Evolutionary conservation across 2,797 vertebrate genomes (phyloP), one percentile per base, ranked within the genome.

Genomic region (Paramormyrops hopkinsi): DNA sequence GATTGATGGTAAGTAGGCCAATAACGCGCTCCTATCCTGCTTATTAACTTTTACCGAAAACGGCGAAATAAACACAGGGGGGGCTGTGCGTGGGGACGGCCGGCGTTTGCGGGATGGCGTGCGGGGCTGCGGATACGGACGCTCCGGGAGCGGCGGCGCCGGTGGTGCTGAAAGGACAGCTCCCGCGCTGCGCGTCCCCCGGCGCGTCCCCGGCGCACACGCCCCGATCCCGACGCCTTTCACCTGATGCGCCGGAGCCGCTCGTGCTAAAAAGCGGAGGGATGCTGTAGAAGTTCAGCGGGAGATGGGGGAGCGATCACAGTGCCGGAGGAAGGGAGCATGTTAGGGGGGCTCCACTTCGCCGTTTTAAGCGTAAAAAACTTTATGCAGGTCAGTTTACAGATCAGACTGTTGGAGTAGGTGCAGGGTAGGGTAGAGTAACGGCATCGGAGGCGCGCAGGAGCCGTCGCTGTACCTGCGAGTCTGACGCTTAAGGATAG

Each of bases 1-100:
- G 97, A 97, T 97, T 95, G 98, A 98, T 95, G 98, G 97, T 98
- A 96, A 97, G 98, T 96, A 96, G 97, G 96, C 96, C 95, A 95
- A 94, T 96, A 95, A 95, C 93, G 92, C 91, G 93, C 94, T 94
- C 94, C 90, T 92, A 79, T 92, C 88, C 92, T 89, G 86, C 33
- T 93, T 91, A 93, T 91, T 94, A 92, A 90, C 90, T 92, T 92
- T 62, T 91, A 48, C 88, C 41, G 22, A 9, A 88, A 50, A 85
- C 37, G n/a, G 29, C 50, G 69, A 86, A 46, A 29, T 65, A 33
- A 44, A 41, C 9, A 53, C 29, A 65, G 48, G 69, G 6, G 6
- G 12, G 41, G 12, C 29, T 88, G 11, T 22, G 22, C 25, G 46
- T 50, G 82, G n/a, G 19, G 82, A 48, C 44, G 41, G 11, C 9